Percentiles rank a stretch among this genome's conserved stretches.
Conservation (phyloP, 2,888 invertebrate genomes). For the Chrysodeixis includens region DNA sequence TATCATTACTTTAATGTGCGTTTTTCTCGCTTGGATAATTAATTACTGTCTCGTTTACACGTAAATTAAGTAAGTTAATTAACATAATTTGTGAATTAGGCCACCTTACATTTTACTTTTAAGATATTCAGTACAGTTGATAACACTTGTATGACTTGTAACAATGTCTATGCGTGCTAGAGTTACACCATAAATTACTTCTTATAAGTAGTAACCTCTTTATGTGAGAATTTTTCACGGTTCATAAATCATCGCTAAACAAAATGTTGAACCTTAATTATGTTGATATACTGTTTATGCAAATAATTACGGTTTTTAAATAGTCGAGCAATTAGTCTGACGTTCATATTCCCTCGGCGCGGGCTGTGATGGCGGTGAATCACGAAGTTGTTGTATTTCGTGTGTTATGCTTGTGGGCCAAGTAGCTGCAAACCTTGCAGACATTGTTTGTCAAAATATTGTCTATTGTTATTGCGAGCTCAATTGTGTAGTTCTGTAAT, state of each 20-base stretch:
- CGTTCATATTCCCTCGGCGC: constrained; percentile 18
- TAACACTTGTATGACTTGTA: too few species aligned
- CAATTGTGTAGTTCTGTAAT: too few species aligned
- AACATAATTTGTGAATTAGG: constrained; percentile 20
- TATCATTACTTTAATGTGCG: constrained; percentile 43
- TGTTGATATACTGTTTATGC: constrained; percentile 25
- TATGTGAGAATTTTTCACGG: constrained; percentile 24
- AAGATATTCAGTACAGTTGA: too few species aligned
- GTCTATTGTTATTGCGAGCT: background rate
- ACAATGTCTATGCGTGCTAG: too few species aligned
- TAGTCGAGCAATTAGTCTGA: constrained; percentile 19
- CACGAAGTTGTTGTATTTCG: constrained; percentile 28
- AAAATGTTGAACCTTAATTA: constrained; percentile 32
- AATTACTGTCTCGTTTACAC: constrained; percentile 30
- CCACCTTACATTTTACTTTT: constrained; percentile 6
- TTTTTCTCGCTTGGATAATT: constrained; percentile 25
- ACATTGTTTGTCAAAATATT: background rate
- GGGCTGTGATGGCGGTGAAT: constrained; percentile 22
- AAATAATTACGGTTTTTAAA: constrained; percentile 44
- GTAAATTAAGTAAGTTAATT: constrained; percentile 27
- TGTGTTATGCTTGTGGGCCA: constrained; percentile 6
- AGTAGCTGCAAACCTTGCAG: background rate
- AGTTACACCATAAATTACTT: too few species aligned
- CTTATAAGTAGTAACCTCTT: background rate
- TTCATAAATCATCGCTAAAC: constrained; percentile 38